These are phyloP conservation scores for Enteromius argenteus DNA, from an alignment of 2,797 vertebrate genomes.

Conservation along the genomic window DNA sequence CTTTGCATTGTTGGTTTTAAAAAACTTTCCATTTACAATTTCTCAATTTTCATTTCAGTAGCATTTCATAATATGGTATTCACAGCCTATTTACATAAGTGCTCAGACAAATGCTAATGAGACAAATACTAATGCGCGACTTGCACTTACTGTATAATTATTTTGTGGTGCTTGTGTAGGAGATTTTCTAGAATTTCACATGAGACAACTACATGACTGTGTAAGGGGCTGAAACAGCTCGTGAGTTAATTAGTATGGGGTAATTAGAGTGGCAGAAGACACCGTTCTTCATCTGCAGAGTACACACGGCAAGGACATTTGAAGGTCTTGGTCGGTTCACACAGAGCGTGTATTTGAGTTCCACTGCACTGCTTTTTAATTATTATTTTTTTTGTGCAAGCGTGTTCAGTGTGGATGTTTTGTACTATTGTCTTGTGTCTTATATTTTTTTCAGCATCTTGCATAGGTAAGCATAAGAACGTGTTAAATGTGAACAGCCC, in stretches of 20 bases:
- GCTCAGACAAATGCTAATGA: background rate
- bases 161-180: background rate
- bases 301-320: conserved; percentile 27
- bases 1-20: background rate
- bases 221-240: conserved; percentile 8
- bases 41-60: background rate
- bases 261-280: conserved; percentile 11
- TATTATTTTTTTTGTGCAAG: background rate
- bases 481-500: background rate
- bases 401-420: no score
- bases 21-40: background rate
- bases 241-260: conserved; percentile 46
- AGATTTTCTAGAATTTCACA: conserved; percentile 15
- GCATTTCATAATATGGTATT: background rate
- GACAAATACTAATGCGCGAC: conserved; percentile 15
- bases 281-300: background rate
- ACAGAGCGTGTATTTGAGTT: background rate
- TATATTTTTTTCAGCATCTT: background rate
- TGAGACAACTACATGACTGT: conserved; percentile 5
- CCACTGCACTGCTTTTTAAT: background rate
- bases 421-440: background rate
- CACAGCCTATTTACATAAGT: background rate
- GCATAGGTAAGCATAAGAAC: background rate
- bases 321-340: conserved; percentile 5
- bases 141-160: conserved; percentile 4